phyloP scores from a whole-genome alignment of 1,140 invertebrate genomes.

The Globodera ellingtonae region DNA sequence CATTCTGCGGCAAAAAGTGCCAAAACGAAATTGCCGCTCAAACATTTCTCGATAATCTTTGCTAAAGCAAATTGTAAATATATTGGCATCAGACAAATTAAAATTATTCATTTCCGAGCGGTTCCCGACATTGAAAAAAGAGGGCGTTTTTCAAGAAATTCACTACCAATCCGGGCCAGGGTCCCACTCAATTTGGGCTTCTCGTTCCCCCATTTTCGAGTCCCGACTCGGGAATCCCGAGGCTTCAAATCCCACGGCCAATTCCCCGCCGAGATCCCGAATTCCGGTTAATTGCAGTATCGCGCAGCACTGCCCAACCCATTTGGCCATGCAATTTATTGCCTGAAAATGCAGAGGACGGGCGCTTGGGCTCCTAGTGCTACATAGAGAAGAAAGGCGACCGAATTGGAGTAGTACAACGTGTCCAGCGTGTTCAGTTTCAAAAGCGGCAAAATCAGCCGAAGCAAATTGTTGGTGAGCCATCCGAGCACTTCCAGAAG shows the following conservation, averaged over 20 bases:
- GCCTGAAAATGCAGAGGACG: neutral
- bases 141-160: too few relatives aligned
- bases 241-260: too few relatives aligned
- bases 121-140: too few relatives aligned
- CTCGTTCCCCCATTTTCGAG: too few relatives aligned
- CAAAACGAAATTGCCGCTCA: neutral
- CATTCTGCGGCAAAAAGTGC: neutral
- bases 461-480: neutral
- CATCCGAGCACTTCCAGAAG: neutral
- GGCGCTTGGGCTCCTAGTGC: neutral
- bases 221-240: too few relatives aligned
- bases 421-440: neutral
- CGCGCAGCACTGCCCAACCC: too few relatives aligned
- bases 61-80: neutral
- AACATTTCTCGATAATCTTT: neutral
- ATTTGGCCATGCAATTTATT: neutral
- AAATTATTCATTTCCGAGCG: neutral
- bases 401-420: neutral
- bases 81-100: neutral
- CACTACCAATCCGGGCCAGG: too few relatives aligned
- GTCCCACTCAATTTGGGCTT: too few relatives aligned
- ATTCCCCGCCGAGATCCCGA: too few relatives aligned
- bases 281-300: neutral
- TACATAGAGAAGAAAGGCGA: neutral
- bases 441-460: neutral